phyloP scores from a whole-genome alignment of 2,113 vertebrate genomes.

The Balaeniceps rex region DNA sequence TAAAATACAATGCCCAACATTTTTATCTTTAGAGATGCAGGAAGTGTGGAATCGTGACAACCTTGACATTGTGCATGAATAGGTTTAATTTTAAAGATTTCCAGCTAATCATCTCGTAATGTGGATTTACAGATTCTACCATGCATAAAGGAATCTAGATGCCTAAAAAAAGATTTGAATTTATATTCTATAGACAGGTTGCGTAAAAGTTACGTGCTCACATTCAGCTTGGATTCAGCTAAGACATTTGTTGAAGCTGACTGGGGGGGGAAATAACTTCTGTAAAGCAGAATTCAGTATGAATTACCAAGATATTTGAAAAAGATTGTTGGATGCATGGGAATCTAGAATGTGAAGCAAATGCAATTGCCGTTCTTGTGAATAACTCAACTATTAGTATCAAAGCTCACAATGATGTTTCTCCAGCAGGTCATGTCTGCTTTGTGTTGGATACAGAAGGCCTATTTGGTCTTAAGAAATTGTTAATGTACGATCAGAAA shows the following conservation, averaged over 20 bases:
- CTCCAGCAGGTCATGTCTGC: neutral
- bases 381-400: neutral
- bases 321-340: neutral
- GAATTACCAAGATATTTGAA: neutral
- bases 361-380: neutral
- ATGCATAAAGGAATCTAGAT: neutral
- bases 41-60: neutral
- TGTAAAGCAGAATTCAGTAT: neutral
- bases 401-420: neutral
- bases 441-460: neutral
- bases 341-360: neutral
- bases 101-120: neutral
- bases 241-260: neutral
- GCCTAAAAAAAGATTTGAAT: neutral
- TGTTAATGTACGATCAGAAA: neutral
- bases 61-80: neutral
- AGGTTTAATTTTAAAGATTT: neutral
- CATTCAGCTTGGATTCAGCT: neutral
- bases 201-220: neutral
- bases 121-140: neutral
- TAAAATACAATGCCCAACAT: neutral
- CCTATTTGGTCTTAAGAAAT: neutral
- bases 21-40: neutral
- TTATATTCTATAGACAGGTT: neutral
- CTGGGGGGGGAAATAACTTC: neutral